phyloP scores from a whole-genome alignment of 2,113 vertebrate species.

The Pterocles orientalis region DNA sequence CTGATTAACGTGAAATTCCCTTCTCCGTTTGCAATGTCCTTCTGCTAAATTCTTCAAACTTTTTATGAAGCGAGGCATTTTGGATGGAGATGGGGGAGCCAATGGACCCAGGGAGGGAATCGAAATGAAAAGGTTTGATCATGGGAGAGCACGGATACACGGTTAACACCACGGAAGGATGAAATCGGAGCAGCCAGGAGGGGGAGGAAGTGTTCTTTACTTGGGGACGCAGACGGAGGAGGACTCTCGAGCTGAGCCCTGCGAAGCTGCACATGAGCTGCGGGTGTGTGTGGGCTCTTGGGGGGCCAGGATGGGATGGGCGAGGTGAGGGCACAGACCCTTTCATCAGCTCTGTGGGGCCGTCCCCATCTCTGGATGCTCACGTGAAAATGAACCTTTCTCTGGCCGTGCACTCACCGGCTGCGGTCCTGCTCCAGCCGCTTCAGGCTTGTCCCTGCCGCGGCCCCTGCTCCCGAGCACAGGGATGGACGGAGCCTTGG shows the following conservation, averaged over 20 bases:
- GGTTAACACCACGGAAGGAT: background rate
- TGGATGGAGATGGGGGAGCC: background rate
- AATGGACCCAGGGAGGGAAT: rapidly evolving
- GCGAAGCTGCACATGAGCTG: rapidly evolving
- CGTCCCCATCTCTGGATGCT: background rate
- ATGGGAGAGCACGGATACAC: background rate
- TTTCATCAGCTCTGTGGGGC: too few species aligned
- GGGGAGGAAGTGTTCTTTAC: constrained; percentile 52
- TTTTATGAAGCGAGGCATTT: rapidly evolving
- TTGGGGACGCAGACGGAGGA: background rate
- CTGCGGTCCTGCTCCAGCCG: rapidly evolving
- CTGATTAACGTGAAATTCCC: background rate
- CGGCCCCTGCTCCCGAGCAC: background rate
- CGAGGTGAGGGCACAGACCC: too few species aligned
- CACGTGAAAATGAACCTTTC: rapidly evolving
- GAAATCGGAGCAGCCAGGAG: constrained; percentile 54
- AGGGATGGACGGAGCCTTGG: rapidly evolving
- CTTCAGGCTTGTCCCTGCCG: background rate
- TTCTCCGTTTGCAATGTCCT: background rate
- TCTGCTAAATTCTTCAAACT: background rate
- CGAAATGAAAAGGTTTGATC: rapidly evolving
- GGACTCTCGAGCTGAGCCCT: background rate
- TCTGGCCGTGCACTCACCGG: rapidly evolving
- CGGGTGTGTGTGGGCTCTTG: background rate
- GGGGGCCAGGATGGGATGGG: too few species aligned